These are phyloP conservation scores for Otolemur garnettii DNA, from an alignment of 2,113 vertebrate species.

Conservation along the genomic window DNA sequence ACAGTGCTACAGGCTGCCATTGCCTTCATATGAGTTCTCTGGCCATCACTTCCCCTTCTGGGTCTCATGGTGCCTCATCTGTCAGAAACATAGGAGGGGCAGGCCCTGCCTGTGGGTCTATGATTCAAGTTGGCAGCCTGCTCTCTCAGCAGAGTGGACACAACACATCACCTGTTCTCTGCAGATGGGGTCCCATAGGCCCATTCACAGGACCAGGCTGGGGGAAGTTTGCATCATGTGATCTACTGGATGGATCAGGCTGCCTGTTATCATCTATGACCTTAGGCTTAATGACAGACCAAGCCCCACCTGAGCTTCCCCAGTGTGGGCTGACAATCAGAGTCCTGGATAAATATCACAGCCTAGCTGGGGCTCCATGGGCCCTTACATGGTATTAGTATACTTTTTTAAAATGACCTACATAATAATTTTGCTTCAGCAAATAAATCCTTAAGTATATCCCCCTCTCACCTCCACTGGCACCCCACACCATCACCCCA, in stretches of 20 bases:
- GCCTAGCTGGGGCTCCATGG: background rate
- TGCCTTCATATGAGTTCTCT: background rate
- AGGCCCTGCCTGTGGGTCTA: background rate
- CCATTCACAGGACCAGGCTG: background rate
- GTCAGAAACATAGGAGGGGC: background rate
- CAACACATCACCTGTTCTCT: background rate
- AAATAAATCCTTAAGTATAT: slow-evolving; percentile 76
- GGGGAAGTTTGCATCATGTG: background rate
- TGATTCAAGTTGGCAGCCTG: background rate
- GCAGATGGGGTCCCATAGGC: background rate
- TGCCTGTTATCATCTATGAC: background rate
- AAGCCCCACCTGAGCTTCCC: background rate
- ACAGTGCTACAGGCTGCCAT: background rate
- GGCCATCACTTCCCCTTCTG: background rate
- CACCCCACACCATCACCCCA: slow-evolving; percentile 11
- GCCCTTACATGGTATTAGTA: slow-evolving; percentile 45
- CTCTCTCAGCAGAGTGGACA: background rate
- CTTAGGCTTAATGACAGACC: background rate
- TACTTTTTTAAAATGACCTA: slow-evolving; percentile 73
- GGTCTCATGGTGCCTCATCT: background rate
- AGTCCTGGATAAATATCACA: background rate
- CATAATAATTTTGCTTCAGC: slow-evolving; percentile 71
- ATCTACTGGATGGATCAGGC: background rate
- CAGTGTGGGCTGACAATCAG: background rate
- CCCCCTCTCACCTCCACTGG: background rate